phyloP scores from a whole-genome alignment of 2,797 vertebrate species.

The Lithobates pipiens region DNA sequence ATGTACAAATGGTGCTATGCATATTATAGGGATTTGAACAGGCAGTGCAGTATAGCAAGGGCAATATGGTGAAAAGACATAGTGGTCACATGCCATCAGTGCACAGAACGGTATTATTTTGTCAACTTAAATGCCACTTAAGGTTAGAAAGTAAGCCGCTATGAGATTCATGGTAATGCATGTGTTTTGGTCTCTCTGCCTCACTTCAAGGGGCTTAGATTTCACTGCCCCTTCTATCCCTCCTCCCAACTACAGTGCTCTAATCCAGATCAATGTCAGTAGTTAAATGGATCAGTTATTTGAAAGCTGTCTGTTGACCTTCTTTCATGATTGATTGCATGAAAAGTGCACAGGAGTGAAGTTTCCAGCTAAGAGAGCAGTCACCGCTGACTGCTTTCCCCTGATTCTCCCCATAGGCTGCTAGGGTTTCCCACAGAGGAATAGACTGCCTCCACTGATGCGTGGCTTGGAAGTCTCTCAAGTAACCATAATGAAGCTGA shows the following conservation, averaged over 20 bases:
- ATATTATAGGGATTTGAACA: background rate
- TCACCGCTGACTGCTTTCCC: conserved; percentile 67
- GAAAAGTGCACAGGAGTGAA: conserved; percentile 68
- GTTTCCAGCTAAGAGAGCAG: conserved; percentile 70
- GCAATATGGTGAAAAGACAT: background rate
- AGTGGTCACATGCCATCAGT: background rate
- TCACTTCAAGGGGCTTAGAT: conserved; percentile 64
- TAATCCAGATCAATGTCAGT: conserved; percentile 72
- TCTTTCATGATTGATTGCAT: conserved; percentile 71
- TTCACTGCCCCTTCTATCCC: conserved; percentile 63
- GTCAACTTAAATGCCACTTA: background rate
- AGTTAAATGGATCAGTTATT: conserved; percentile 76
- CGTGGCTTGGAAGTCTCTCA: conserved; percentile 66
- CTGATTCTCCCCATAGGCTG: conserved; percentile 65
- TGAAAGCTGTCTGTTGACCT: conserved; percentile 77
- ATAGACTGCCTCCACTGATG: conserved; percentile 66
- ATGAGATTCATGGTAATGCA: conserved; percentile 59
- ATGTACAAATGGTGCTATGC: background rate
- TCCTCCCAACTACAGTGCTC: conserved; percentile 63
- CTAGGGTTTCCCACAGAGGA: conserved; percentile 71
- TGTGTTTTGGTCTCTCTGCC: conserved; percentile 64
- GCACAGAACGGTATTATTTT: conserved; percentile 16
- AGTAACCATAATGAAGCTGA: conserved; percentile 71
- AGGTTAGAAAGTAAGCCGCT: conserved; percentile 52
- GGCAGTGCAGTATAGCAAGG: background rate